A percentile compares a stretch with the other conserved stretches of the same genome.
Conservation (phyloP, 2,888 invertebrate genomes). For the Malthinus seriepunctatus region DNA sequence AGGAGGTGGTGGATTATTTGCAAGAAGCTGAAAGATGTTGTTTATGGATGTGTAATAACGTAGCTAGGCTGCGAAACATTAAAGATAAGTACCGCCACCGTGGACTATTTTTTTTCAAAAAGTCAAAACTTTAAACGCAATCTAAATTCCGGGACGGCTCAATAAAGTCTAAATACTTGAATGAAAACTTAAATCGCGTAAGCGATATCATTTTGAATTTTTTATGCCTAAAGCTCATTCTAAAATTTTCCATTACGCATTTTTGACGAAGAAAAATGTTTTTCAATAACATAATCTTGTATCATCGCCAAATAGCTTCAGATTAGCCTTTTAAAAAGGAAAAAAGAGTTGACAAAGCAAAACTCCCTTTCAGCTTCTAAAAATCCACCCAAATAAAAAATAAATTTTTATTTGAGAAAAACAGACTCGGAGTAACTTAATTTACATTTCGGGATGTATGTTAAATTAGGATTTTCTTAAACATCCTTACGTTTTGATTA, state of each 20-base stretch:
- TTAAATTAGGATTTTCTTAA: too few species aligned
- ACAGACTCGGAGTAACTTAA: too few species aligned
- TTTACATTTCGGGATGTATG: too few species aligned
- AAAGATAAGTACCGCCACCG: neutral
- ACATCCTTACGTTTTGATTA: neutral
- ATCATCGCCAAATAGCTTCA: too few species aligned
- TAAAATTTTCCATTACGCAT: slow-evolving; percentile 4
- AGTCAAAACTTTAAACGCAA: slow-evolving; percentile 8
- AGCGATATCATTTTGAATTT: slow-evolving; percentile 7
- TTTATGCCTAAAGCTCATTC: neutral
- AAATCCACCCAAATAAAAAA: too few species aligned
- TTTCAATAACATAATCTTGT: neutral
- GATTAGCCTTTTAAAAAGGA: too few species aligned
- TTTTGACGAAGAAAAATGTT: slow-evolving; percentile 5
- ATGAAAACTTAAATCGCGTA: neutral
- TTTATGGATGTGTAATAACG: slow-evolving; percentile 8
- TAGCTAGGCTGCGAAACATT: neutral
- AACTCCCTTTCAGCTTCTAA: too few species aligned
- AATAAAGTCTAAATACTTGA: slow-evolving; percentile 1
- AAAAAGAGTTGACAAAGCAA: too few species aligned
- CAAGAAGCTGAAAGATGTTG: slow-evolving; percentile 4
- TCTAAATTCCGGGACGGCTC: slow-evolving; percentile 5
- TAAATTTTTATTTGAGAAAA: too few species aligned
- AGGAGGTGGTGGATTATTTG: neutral
- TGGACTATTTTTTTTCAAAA: slow-evolving; percentile 5